A percentile compares a stretch with the other conserved stretches of the same genome.
These are phyloP conservation scores for Calyptommatus sinebrachiatus DNA, from an alignment of 2,113 vertebrate species.

Conservation along the genomic window DNA sequence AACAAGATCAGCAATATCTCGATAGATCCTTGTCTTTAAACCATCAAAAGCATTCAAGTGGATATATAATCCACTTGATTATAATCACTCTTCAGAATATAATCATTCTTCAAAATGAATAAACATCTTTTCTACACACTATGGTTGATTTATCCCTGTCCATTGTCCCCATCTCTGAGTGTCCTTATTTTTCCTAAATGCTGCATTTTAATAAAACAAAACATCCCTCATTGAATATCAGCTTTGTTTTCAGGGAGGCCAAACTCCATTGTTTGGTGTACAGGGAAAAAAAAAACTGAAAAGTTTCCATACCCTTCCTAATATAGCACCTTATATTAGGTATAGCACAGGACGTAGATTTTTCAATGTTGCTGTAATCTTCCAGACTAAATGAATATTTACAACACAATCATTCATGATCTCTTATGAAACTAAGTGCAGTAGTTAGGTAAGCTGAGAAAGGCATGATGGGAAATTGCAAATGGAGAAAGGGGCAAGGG, in stretches of 20 bases:
- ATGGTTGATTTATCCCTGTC: neutral
- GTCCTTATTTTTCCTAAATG: neutral
- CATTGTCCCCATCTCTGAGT: neutral
- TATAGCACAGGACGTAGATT: no score
- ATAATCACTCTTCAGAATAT: no score
- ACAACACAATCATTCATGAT: neutral
- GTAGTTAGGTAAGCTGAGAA: neutral
- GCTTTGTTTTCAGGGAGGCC: neutral
- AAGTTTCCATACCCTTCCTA: neutral
- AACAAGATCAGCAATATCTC: no score
- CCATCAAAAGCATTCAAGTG: no score
- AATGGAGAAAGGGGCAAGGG: neutral
- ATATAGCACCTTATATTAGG: no score
- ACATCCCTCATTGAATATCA: neutral
- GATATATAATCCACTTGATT: no score
- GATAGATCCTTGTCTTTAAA: no score
- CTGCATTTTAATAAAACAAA: neutral
- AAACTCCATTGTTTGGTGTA: neutral
- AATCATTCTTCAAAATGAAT: no score
- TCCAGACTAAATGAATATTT: neutral
- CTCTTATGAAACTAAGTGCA: neutral
- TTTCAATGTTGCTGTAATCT: no score
- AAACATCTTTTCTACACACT: no score
- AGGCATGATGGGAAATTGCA: neutral
- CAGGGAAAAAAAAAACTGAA: neutral